Evolutionary conservation across 2,113 vertebrate species (phyloP), one percentile per base, ranked within the genome.

Genomic region (Emydura subglobosa): DNA sequence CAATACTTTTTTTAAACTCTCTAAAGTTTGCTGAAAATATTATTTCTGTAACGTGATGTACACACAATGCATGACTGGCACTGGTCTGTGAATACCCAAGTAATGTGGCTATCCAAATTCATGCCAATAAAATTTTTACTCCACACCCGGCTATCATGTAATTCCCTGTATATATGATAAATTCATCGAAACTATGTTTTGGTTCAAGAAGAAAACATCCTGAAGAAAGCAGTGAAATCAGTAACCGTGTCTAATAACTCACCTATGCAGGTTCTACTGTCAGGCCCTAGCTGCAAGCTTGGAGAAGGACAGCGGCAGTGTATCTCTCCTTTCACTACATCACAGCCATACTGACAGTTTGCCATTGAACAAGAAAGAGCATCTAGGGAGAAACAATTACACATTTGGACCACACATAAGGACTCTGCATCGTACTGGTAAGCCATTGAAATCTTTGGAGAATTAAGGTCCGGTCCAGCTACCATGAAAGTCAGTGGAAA

Each of bases 271-370:
- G 99, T 99, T 98, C 99, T 99, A 88, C 99, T 98, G 47, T 99
- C 99, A 1, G 99, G 98, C 88, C 99, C 99, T 42, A 99, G 98
- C 98, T 99, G 99, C 79, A 99, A 98, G 24, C 99, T 99, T 1
- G 99, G 99, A 4, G 99, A 99, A 14, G 99, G 99, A 92, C 99
- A 99, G 91, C 99, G 99, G 96, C 99, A 99, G 74, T 98, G 98
- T 24, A 99, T 98, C 51, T 99, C 99, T 61, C 99, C 99, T 96
- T 99, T 99, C 95, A 99, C 96, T 5, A 99, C 97, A 9, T 99
- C 99, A 68, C 99, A 99, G 96, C 99, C 99, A 21, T 99, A 99
- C 97, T 99, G 99, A 94, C 99, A 99, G 98, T 99, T 99, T 44
- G 99, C 99, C 99, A 99, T 98, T 6, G 98, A 98, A 94, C 99